Base-by-base conservation (phyloP, 53 echinoderm and acorn worm species). In the Patiria pectinifera region DNA sequence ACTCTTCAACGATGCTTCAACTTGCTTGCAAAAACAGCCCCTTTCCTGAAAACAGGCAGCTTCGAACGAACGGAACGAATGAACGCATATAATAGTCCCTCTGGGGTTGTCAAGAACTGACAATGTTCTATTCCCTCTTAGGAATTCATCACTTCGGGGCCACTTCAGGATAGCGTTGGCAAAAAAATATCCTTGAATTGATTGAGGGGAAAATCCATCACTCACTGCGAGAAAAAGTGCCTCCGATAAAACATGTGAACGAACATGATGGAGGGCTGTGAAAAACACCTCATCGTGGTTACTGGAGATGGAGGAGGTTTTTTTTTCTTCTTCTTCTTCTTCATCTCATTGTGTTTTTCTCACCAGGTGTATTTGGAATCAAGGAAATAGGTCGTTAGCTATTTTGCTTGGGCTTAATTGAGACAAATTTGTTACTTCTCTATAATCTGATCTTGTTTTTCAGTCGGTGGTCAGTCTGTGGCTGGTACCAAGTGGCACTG, bases 391-490 rank as follows among this genome's bases (percentile, higher is more conserved):
- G 26, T 88, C 59, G 76, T 88, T 88, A 88, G 77, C 76, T 88
- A 76, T 78, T 76, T 76, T 77, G 88, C 78, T 44, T 11, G 58
- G 61, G 59, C 76, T 60, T 88, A 88, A 88, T 88, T 88, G 88
- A 78, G 60, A 35, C 78, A 77, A 88, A 88, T 88, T 88, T 88
- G 88, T 88, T 77, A 88, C 78, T 88, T 88, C 88, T 88, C 78
- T 59, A 88, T 88, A 61, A 88, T 88, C 19, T 78, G 88, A 78
- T 88, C 88, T 77, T 88, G 88, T 88, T 88, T 88, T 88, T 78
- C 78, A 88, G 15, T 26, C 21, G 44, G 62, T 76, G 78, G 78
- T 78, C 59, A 78, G 61, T 49, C 24, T 35, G 26, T 15, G 46
- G 48, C 45, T 79, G 80, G 15, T 46, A 79, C 80, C 80, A 79